Conservation (phyloP, 1,140 invertebrate genomes). For the Drosophila prosaltans region DNA sequence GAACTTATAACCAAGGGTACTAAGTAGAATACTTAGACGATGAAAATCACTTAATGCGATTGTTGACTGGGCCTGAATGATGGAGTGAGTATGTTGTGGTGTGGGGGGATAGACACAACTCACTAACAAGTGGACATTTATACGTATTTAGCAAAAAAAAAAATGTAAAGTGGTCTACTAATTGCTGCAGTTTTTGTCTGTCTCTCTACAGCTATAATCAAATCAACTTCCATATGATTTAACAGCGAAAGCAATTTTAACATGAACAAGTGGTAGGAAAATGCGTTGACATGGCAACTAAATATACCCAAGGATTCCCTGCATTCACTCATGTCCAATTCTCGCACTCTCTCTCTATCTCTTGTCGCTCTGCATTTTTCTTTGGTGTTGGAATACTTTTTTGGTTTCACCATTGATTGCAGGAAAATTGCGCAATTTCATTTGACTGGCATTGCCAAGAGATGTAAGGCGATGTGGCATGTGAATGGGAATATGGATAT, state of each 20-base stretch:
- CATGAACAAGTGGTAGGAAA: conserved; percentile 22
- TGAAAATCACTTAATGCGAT: conserved; percentile 75
- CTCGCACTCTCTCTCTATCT: background rate
- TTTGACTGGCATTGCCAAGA: conserved; percentile 31
- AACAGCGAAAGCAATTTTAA: conserved; percentile 69
- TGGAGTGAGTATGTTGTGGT: background rate
- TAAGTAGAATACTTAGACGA: conserved; percentile 61
- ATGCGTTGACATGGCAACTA: conserved; percentile 57
- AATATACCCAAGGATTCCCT: conserved; percentile 30
- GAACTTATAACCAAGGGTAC: conserved; percentile 41
- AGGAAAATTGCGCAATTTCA: conserved; percentile 75
- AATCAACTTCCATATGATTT: conserved; percentile 80
- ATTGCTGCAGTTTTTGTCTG: conserved; percentile 50
- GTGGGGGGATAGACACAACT: background rate
- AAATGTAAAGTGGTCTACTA: conserved; percentile 34
- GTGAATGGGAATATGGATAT: conserved; percentile 18
- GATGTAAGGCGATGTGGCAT: conserved; percentile 47
- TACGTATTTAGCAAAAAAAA: background rate
- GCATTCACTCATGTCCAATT: conserved; percentile 19
- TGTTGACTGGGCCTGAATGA: conserved; percentile 27
- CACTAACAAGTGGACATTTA: background rate
- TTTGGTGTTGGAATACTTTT: conserved; percentile 62
- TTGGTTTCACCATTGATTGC: conserved; percentile 75
- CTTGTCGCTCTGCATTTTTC: conserved; percentile 13
- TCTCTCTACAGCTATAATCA: conserved; percentile 64